Conservation (phyloP, 2,888 invertebrate genomes). For the Agrochola circellaris region DNA sequence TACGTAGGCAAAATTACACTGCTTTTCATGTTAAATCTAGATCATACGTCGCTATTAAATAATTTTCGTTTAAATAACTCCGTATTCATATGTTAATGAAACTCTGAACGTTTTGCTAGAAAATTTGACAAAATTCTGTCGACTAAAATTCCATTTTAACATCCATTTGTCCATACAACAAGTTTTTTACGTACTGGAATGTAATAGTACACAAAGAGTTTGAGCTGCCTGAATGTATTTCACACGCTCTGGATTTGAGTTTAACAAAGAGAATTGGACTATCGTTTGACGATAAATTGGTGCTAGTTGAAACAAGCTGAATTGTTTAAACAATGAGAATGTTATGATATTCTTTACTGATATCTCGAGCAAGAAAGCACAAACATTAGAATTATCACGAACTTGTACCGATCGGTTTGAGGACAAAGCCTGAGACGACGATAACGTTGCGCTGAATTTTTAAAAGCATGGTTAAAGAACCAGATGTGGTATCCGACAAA, state of each 20-base stretch:
- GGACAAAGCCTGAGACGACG: conserved; percentile 79
- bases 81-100: conserved; percentile 57
- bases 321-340: conserved; percentile 1
- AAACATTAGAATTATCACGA: conserved; percentile 45
- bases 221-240: conserved; percentile 18
- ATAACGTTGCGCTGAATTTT: conserved; percentile 86
- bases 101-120: conserved; percentile 23
- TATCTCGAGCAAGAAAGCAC: conserved; percentile 2
- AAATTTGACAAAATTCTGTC: conserved; percentile 34
- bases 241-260: conserved; percentile 9
- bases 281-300: conserved; percentile 9
- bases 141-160: conserved; percentile 20
- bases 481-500: conserved; percentile 84
- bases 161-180: conserved; percentile 15
- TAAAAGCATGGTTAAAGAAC: conserved; percentile 85
- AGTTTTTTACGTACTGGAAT: conserved; percentile 11
- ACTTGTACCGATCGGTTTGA: conserved; percentile 70
- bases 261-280: conserved; percentile 3
- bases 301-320: neutral
- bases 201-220: neutral
- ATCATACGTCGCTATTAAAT: conserved; percentile 40
- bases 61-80: conserved; percentile 41
- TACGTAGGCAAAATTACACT: conserved; percentile 39
- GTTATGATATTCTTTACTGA: neutral
- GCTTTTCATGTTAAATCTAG: conserved; percentile 42